Base-by-base conservation (phyloP, 2,113 vertebrate genomes). In the Apodemus speciosus region DNA sequence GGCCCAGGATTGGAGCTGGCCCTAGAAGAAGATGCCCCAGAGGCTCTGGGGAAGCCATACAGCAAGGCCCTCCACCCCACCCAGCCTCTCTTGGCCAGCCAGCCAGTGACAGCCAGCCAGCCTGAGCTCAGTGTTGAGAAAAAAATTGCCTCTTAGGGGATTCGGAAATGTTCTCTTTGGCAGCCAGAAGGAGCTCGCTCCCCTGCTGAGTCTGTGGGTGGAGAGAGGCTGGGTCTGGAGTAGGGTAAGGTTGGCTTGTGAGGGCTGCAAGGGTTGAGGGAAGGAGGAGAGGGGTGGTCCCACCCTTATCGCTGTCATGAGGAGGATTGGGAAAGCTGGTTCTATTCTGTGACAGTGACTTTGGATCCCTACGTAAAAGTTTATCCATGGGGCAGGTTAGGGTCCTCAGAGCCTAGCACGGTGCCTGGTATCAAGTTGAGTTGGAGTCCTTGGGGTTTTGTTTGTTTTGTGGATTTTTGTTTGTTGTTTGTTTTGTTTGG, bases 151-250 rank as follows among this genome's bases (percentile, higher is more conserved):
- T 49, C 72, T 30, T 56, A 77, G 56, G 35, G 71, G 73, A 46
- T 30, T 89, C 86, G 72, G 64, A 92, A 53, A 49, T 21, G 75
- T 84, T 84, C 86, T 40, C 69, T 80, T 64, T 53, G 64, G 77
- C 49, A 30, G 87, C 76, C 30, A 16, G 46, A 69, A 77, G 83
- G 58, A 35, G 25, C 43, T 7, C 0, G 0, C 16, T 5, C 18
- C 49, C 51, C 69, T 27, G 7, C 77, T 49, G 91, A 56, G 81
- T 46, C 32, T 90, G 66, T 53, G 71, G 66, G 20, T 23, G 11
- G 35, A 9, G 40, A 25, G 49, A 40, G 43, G 4, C 21, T 66
- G 83, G 62, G 40, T 6, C 62, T 68, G 0, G 58, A n/a, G 2
- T 10, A 9, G 68, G 6, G 72, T n/a, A 16, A 73, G 38, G 46